Evolutionary conservation across 2,113 vertebrate species (phyloP).

Genomic region (Kryptolebias marmoratus): DNA sequence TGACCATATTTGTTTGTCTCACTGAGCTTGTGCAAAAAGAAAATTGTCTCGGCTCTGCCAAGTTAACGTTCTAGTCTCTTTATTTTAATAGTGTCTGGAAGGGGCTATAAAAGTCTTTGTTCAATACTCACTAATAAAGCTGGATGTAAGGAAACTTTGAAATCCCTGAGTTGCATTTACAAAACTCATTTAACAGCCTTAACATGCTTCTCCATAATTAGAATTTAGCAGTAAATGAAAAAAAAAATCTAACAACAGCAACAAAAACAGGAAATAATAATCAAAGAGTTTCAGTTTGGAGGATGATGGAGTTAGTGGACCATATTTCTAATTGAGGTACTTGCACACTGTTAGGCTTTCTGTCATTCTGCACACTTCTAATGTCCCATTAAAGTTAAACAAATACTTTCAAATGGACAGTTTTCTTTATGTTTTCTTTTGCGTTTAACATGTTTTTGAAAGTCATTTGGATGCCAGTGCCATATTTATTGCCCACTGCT

Average conservation of each 20-base stretch:
- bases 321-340: not conserved
- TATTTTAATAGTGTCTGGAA: conserved; percentile 79
- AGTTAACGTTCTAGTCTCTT: conserved; percentile 71
- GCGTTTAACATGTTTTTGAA: not conserved
- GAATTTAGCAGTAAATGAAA: conserved; percentile 60
- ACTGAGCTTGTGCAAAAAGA: conserved; percentile 51
- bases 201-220: conserved; percentile 63
- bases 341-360: not conserved
- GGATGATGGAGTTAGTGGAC: conserved; percentile 6
- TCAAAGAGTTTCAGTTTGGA: conserved; percentile 28
- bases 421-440: not conserved
- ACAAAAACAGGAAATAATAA: conserved; percentile 34
- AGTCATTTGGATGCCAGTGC: not conserved
- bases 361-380: not conserved
- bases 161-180: conserved; percentile 68
- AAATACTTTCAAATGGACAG: not conserved
- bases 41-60: conserved; percentile 58
- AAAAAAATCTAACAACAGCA: conserved; percentile 18
- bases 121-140: conserved; percentile 71
- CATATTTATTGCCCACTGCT: not conserved
- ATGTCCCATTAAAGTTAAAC: not conserved
- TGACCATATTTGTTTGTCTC: conserved; percentile 68
- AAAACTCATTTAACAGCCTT: conserved; percentile 60
- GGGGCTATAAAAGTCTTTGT: conserved; percentile 75
- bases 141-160: conserved; percentile 64